Base-by-base conservation (phyloP, 2,888 invertebrate genomes). In the Tigriopus californicus region DNA sequence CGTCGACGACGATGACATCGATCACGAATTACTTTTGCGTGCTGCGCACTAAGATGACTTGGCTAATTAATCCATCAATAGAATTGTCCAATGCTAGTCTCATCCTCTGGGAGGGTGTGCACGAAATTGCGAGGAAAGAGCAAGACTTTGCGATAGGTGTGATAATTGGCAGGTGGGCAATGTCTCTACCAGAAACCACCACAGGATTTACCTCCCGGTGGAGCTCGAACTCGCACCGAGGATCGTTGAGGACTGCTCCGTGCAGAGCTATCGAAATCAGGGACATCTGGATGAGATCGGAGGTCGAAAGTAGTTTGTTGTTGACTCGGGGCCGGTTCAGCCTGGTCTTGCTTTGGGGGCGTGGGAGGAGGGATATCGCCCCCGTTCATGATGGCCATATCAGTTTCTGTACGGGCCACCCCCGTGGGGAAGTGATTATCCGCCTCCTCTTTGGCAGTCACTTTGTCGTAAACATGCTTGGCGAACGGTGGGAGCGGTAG, bases 171-270 rank as follows among this genome's bases (percentile, higher is more conserved):
- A 18, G 22, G 52, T 52, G 15, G 24, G 15, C 46, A 11, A 13
- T 46, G 51, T 41, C 11, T 65, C 79, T 84, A 88, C 88, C 87
- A 88, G 70, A 88, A 81, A 49, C 78, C 80, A 58, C 86, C 80
- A 58, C 86, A 83, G 13, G 88, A 89, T 70, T 83, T 82, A 55
- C 90, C 90, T 65, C 90, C 90, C 1, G 90, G 90, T 10, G 90
- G 90, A 76, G 88, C 85, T 69, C 83, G 79, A 3, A 90, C 86
- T 66, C 85, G 82, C 62, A 89, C 88, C 61, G 83, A 85, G 0
- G 85, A 80, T 68, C 85, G 82, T 65, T 80, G 77, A 60, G 80
- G 80, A 13, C 76, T 73, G 58, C 81, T 56, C 10, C 56, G n/a
- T 3, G 42, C n/a, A 15, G 25, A 42, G 22, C 13, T 49, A 42